Percentiles rank a stretch among this genome's conserved stretches.
phyloP scores from a whole-genome alignment of 92 coral and sea anemone genomes.

The Paragorgia papillata region DNA sequence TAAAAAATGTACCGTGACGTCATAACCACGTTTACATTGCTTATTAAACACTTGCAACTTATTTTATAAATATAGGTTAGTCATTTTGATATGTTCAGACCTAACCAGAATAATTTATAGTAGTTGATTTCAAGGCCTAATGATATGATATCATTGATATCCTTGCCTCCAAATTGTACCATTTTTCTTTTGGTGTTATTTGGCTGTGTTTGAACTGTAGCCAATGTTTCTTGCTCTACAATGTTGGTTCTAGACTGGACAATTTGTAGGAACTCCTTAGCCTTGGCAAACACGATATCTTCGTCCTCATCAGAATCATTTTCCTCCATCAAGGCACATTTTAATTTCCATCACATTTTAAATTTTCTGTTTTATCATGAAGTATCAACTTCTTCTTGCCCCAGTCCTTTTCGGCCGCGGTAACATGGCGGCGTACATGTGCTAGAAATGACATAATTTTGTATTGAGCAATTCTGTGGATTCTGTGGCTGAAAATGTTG shows the following conservation, averaged over 20 bases:
- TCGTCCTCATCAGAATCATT: conserved; percentile 9
- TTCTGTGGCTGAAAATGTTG: background rate
- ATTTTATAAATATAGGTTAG: too few species aligned
- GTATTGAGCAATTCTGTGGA: background rate
- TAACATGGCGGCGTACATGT: background rate
- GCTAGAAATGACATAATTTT: background rate
- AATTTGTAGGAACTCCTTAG: conserved; percentile 9
- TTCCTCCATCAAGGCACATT: background rate
- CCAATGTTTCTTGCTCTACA: background rate
- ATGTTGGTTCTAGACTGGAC: background rate
- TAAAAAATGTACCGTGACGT: too few species aligned
- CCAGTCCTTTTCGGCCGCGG: conserved; percentile 15
- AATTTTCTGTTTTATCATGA: too few species aligned
- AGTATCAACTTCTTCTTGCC: conserved; percentile 2
- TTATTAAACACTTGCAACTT: too few species aligned
- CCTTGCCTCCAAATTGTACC: conserved; percentile 2
- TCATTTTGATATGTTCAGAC: too few species aligned
- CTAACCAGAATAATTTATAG: too few species aligned
- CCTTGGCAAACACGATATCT: conserved; percentile 14
- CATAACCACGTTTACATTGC: too few species aligned
- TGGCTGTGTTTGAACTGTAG: background rate
- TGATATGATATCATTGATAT: too few species aligned
- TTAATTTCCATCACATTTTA: background rate
- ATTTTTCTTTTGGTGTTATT: conserved; percentile 5
- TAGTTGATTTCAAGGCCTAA: too few species aligned